Evolutionary conservation across 2,888 invertebrate species (phyloP).

Genomic region (Tricholauxania praeusta): DNA sequence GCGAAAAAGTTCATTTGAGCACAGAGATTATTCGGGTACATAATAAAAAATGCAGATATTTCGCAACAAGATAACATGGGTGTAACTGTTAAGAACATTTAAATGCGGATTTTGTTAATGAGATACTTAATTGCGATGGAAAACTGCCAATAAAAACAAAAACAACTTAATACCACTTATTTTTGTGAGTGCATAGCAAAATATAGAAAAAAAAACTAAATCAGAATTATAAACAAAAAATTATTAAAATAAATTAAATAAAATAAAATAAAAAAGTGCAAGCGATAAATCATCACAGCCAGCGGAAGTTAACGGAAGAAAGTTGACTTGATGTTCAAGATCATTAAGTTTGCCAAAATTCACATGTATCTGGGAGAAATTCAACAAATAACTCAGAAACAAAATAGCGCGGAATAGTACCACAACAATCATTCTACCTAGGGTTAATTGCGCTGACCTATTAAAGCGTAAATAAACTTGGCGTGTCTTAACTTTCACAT

Average conservation of each 20-base stretch:
- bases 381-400: neutral
- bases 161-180: neutral
- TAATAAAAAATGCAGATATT: conserved; percentile 25
- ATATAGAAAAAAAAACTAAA: neutral
- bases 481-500: conserved; percentile 30
- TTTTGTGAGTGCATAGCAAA: neutral
- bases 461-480: conserved; percentile 44
- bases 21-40: conserved; percentile 1
- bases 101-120: too few relatives aligned
- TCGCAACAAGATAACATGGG: too few relatives aligned
- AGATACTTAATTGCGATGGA: neutral
- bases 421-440: neutral
- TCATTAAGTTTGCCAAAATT: neutral
- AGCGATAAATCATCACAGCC: neutral
- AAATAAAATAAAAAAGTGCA: neutral
- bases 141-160: neutral
- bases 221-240: neutral
- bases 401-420: neutral
- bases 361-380: neutral
- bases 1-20: conserved; percentile 15
- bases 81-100: too few relatives aligned
- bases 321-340: conserved; percentile 8
- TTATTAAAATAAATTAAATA: neutral
- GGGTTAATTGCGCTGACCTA: neutral
- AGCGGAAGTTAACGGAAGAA: conserved; percentile 10